Percentiles rank a stretch among this genome's conserved stretches.
These are phyloP conservation scores for Eriocheir sinensis DNA, from an alignment of 1,140 invertebrate species.

Conservation along the genomic window DNA sequence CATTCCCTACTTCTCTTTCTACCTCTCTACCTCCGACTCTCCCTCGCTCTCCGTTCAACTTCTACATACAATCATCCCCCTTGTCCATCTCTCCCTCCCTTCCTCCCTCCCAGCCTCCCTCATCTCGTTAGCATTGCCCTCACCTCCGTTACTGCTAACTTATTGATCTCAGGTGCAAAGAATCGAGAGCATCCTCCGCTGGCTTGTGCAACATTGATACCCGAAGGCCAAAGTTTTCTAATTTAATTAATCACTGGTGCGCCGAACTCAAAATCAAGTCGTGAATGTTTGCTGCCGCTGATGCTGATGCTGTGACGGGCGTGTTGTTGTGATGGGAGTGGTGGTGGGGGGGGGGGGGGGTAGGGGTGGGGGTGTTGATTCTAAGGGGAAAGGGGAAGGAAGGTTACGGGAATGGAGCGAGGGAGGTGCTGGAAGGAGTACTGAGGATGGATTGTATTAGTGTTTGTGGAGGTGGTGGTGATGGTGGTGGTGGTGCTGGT, in stretches of 20 bases:
- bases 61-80: not conserved
- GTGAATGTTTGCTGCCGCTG: too few species aligned
- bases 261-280: slow-evolving; percentile 1
- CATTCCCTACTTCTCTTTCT: slow-evolving; percentile 7
- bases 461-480: too few species aligned
- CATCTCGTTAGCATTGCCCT: not conserved
- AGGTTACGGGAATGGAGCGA: too few species aligned
- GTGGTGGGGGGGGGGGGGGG: not conserved
- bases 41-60: slow-evolving; percentile 26
- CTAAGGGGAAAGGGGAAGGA: too few species aligned
- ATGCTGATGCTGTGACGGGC: too few species aligned
- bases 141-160: not conserved
- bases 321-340: not conserved
- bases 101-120: slow-evolving; percentile 27
- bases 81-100: slow-evolving; percentile 50
- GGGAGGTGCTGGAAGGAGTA: too few species aligned
- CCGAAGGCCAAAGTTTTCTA: not conserved
- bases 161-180: slow-evolving; percentile 33
- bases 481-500: too few species aligned
- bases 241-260: not conserved
- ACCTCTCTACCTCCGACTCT: slow-evolving; percentile 39
- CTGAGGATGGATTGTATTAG: too few species aligned
- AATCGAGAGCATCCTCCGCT: not conserved
- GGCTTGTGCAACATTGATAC: slow-evolving; percentile 27
- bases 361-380: not conserved